Evolutionary conservation across 2,888 invertebrate species (phyloP).

Genomic region (Drosophila fungiperda): DNA sequence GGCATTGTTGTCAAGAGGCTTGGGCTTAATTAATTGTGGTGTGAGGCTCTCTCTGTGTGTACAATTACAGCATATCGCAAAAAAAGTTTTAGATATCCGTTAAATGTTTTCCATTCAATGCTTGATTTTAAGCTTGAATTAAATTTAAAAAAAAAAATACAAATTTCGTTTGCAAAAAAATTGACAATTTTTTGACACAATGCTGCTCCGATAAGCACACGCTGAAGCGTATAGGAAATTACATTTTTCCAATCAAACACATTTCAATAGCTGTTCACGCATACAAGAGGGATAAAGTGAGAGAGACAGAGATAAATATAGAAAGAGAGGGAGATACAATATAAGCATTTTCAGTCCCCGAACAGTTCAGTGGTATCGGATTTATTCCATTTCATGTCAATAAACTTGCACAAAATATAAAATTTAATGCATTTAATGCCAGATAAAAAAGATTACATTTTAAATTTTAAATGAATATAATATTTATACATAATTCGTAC

Average conservation of each 20-base stretch:
- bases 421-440: slow-evolving; percentile 15
- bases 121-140: slow-evolving; percentile 53
- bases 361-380: slow-evolving; percentile 17
- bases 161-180: slow-evolving; percentile 41
- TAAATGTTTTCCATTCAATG: slow-evolving; percentile 40
- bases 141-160: slow-evolving; percentile 60
- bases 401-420: slow-evolving; percentile 33
- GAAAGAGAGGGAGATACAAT: slow-evolving; percentile 8
- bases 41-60: slow-evolving; percentile 57
- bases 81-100: slow-evolving; percentile 76
- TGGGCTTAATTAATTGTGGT: slow-evolving; percentile 81
- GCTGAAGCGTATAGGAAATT: slow-evolving; percentile 82
- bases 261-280: slow-evolving; percentile 78
- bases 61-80: slow-evolving; percentile 36
- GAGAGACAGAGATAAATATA: slow-evolving; percentile 1
- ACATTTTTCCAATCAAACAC: slow-evolving; percentile 83
- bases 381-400: slow-evolving; percentile 50
- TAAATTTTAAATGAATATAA: background rate
- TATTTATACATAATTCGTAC: background rate
- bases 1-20: slow-evolving; percentile 63
- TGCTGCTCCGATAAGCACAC: slow-evolving; percentile 70
- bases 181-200: slow-evolving; percentile 74
- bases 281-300: slow-evolving; percentile 7
- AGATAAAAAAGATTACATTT: slow-evolving; percentile 1
- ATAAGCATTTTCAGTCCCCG: slow-evolving; percentile 32